Evolutionary conservation across 2,797 vertebrate genomes (phyloP).

Genomic region (Hybognathus amarus): DNA sequence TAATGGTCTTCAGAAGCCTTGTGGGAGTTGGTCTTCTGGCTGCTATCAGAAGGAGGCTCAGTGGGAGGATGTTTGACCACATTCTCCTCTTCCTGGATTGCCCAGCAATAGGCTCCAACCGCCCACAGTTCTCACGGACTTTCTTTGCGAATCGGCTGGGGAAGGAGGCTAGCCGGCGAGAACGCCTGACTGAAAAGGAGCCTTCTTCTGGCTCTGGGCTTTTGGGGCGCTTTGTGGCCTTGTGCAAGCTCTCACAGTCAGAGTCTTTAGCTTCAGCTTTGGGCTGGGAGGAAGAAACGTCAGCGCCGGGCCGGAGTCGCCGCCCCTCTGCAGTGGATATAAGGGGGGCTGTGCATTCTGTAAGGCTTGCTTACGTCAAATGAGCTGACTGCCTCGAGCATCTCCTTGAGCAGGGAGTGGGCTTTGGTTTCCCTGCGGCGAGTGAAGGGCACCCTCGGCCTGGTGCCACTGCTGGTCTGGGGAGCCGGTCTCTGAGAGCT

Average conservation of each 20-base stretch:
- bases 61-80: conserved; percentile 60
- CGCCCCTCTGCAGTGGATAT: conserved; percentile 69
- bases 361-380: conserved; percentile 97
- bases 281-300: conserved; percentile 52
- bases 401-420: conserved; percentile 91
- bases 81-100: conserved; percentile 53
- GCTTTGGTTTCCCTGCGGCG: conserved; percentile 74
- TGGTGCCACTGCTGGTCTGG: neutral
- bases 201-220: conserved; percentile 67
- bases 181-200: conserved; percentile 86
- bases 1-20: conserved; percentile 52
- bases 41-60: conserved; percentile 56
- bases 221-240: conserved; percentile 30
- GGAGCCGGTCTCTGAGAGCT: conserved; percentile 65
- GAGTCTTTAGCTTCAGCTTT: conserved; percentile 70
- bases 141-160: conserved; percentile 85
- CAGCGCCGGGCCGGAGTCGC: conserved; percentile 37
- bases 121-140: conserved; percentile 58
- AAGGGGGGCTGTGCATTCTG: conserved; percentile 89
- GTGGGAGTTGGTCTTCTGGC: conserved; percentile 31
- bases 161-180: conserved; percentile 90
- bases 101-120: conserved; percentile 43
- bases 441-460: conserved; percentile 68
- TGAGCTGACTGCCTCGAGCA: conserved; percentile 87
- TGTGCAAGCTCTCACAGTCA: conserved; percentile 55